These are phyloP conservation scores for Agrilus mali DNA, from an alignment of 2,888 invertebrate species.

Conservation along the genomic window DNA sequence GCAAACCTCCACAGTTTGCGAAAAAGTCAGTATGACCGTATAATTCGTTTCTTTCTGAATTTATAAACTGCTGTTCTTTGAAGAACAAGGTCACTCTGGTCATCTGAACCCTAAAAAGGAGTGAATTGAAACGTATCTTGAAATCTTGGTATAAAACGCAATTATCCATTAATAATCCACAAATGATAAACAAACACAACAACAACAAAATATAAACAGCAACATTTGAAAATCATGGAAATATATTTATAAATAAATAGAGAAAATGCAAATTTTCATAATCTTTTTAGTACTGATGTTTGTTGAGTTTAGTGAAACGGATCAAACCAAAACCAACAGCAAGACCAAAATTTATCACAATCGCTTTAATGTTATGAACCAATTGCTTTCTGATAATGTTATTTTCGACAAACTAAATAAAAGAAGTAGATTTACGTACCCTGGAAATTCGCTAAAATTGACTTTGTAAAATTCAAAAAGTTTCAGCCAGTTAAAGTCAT, in stretches of 20 bases:
- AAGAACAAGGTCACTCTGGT: slow-evolving; percentile 56
- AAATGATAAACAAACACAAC: no score
- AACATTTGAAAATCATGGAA: no score
- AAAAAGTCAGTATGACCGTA: slow-evolving; percentile 44
- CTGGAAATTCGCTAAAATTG: slow-evolving; percentile 30
- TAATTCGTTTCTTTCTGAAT: slow-evolving; percentile 42
- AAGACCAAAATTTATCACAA: no score
- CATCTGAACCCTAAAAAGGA: slow-evolving; percentile 37
- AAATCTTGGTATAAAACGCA: no score
- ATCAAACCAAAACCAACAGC: no score
- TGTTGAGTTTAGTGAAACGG: no score
- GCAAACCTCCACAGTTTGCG: slow-evolving; percentile 43
- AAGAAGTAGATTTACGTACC: slow-evolving; percentile 17
- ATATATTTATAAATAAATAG: no score
- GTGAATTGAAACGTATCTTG: background rate
- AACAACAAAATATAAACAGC: no score
- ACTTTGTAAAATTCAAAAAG: slow-evolving; percentile 41
- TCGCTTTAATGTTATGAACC: background rate
- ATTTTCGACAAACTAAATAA: background rate
- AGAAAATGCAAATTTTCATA: no score
- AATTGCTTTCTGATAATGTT: no score
- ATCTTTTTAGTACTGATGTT: no score
- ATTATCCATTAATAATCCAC: no score
- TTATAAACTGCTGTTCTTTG: slow-evolving; percentile 50
- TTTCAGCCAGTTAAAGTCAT: slow-evolving; percentile 50